Conservation (phyloP, 1,140 invertebrate species). For the Conus betulinus region DNA sequence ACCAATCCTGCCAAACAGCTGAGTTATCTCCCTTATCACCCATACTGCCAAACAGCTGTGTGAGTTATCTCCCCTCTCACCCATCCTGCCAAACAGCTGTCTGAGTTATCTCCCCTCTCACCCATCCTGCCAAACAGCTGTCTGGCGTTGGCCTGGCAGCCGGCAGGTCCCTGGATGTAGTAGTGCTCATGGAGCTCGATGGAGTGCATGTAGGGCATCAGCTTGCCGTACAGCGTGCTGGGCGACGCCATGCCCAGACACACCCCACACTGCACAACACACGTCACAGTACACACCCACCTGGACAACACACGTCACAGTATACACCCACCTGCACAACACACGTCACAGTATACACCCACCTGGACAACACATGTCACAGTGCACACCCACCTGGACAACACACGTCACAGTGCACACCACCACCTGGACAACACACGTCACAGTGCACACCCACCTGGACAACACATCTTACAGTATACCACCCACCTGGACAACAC, state of each 20-base stretch:
- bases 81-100: conserved; percentile 66
- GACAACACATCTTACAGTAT: neutral
- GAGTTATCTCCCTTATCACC: conserved; percentile 58
- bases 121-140: conserved; percentile 68
- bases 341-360: conserved; percentile 48
- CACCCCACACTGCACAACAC: conserved; percentile 54
- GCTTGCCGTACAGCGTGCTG: conserved; percentile 64
- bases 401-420: conserved; percentile 43
- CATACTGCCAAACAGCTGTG: conserved; percentile 66
- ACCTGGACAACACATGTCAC: conserved; percentile 50
- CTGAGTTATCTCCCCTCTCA: conserved; percentile 36
- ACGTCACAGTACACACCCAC: neutral
- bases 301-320: conserved; percentile 61
- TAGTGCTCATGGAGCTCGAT: conserved; percentile 71
- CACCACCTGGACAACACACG: conserved; percentile 54
- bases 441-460: conserved; percentile 61
- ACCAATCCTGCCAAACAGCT: conserved; percentile 69
- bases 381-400: conserved; percentile 61
- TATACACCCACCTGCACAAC: conserved; percentile 63
- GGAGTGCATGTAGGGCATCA: conserved; percentile 68
- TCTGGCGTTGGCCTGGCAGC: conserved; percentile 64
- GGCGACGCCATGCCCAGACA: conserved; percentile 64
- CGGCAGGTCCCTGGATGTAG: conserved; percentile 70
- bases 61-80: conserved; percentile 55
- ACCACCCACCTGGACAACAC: conserved; percentile 58